phyloP scores from a whole-genome alignment of 2,113 vertebrate genomes.

The Ancistrus triradiatus region DNA sequence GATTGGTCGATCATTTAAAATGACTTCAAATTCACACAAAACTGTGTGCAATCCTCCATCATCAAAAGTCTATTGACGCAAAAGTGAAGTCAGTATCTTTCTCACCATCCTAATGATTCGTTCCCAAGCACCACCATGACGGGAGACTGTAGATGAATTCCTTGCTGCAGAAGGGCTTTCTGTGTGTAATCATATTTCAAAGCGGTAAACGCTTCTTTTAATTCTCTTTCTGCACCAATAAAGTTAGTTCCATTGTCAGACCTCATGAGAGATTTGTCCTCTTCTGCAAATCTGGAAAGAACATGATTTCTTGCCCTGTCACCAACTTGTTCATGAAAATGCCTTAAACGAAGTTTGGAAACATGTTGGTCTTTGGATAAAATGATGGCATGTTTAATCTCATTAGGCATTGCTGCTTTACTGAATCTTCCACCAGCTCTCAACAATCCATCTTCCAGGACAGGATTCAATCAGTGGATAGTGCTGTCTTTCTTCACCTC shows the following conservation, averaged over 20 bases:
- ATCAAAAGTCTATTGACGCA: background rate
- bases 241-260: background rate
- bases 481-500: too few species aligned
- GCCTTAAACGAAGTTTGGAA: too few species aligned
- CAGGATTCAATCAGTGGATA: too few species aligned
- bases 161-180: background rate
- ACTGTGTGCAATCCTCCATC: conserved; percentile 17
- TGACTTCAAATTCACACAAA: conserved; percentile 20
- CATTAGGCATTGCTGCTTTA: too few species aligned
- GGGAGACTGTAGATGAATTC: background rate
- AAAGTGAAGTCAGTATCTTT: background rate
- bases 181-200: background rate
- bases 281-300: background rate
- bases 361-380: too few species aligned
- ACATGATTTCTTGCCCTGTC: too few species aligned
- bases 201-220: background rate
- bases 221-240: background rate
- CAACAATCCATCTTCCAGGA: too few species aligned
- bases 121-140: conserved; percentile 27
- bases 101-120: background rate
- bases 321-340: too few species aligned
- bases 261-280: background rate
- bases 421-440: too few species aligned
- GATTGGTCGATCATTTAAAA: conserved; percentile 18
- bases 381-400: too few species aligned